Conservation (phyloP, 2,888 invertebrate species). For the Eumerus sabulonum region DNA sequence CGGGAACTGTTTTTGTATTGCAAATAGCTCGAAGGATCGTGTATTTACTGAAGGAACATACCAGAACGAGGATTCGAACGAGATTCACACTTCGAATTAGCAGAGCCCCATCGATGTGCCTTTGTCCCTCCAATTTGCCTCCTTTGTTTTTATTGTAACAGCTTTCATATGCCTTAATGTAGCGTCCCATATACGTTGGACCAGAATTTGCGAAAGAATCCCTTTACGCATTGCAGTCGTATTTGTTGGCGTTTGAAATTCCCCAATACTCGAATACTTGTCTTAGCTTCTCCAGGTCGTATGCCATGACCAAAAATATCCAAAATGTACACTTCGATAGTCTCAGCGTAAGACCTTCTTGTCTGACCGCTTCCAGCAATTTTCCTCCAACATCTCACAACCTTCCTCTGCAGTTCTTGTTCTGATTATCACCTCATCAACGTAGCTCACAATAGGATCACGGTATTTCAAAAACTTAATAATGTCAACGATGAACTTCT, state of each 20-base stretch:
- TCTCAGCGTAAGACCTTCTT: conserved; percentile 48
- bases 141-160: background rate
- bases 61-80: too few species aligned
- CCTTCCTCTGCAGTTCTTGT: conserved; percentile 13
- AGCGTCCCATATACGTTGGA: background rate
- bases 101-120: background rate
- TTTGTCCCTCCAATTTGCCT: background rate
- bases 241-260: conserved; percentile 47
- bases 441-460: conserved; percentile 26
- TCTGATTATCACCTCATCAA: conserved; percentile 34
- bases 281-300: conserved; percentile 53
- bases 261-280: conserved; percentile 35
- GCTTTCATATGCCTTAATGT: background rate
- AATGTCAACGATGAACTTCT: conserved; percentile 69
- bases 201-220: conserved; percentile 35
- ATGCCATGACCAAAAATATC: conserved; percentile 19
- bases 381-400: conserved; percentile 6
- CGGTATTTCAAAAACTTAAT: conserved; percentile 24
- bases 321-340: conserved; percentile 54
- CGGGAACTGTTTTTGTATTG: background rate
- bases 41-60: too few species aligned
- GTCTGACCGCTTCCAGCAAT: conserved; percentile 34
- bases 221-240: conserved; percentile 45
- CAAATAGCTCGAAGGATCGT: background rate
- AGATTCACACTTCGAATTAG: too few species aligned